Conservation (phyloP, 1,140 invertebrate species). For the Chrysomallon squamiferum region DNA sequence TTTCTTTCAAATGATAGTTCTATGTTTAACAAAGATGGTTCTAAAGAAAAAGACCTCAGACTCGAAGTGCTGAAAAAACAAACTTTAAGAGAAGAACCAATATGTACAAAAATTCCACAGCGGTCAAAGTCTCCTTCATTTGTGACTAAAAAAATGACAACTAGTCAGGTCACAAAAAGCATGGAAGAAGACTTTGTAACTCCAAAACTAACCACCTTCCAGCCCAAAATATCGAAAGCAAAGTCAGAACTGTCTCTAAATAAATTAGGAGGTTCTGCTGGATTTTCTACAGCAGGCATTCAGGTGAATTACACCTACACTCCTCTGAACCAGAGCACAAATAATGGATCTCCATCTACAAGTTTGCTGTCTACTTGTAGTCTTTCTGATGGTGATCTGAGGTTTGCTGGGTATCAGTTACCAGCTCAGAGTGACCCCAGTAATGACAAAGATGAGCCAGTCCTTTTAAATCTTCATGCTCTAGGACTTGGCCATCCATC, state of each 20-base stretch:
- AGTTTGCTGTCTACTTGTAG: slow-evolving; percentile 17
- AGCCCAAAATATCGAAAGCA: not conserved
- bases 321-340: slow-evolving; percentile 8
- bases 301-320: slow-evolving; percentile 10
- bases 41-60: too few relatives aligned
- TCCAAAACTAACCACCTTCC: not conserved
- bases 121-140: too few relatives aligned
- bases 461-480: not conserved
- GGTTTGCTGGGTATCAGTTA: not conserved
- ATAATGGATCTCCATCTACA: slow-evolving; percentile 11
- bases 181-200: slow-evolving; percentile 2
- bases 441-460: not conserved
- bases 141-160: too few relatives aligned
- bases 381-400: slow-evolving; percentile 15
- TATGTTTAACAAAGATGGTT: too few relatives aligned
- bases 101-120: too few relatives aligned
- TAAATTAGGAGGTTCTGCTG: not conserved
- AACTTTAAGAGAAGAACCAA: too few relatives aligned
- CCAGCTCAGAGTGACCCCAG: not conserved
- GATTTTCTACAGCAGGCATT: not conserved
- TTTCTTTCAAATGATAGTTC: too few relatives aligned
- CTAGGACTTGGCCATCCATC: not conserved
- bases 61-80: too few relatives aligned
- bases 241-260: slow-evolving; percentile 1
- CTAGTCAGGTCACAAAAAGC: not conserved